Percentiles rank a stretch among this genome's conserved stretches.
Evolutionary conservation across 2,797 vertebrate species (phyloP).

Genomic region (Sardinella longiceps): DNA sequence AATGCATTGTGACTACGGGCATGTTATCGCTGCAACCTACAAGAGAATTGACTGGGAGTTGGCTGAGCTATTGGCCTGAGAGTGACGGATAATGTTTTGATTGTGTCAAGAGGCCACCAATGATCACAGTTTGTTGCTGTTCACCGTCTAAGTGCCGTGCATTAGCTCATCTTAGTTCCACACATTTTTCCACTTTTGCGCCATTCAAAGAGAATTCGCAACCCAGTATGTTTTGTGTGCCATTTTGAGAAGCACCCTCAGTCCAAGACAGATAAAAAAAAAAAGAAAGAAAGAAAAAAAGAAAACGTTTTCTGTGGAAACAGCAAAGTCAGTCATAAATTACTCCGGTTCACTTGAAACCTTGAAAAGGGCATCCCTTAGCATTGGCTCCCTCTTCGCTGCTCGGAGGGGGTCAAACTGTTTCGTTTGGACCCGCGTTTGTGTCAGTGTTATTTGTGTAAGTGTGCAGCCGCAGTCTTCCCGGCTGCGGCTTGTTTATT

Average conservation of each 20-base stretch:
- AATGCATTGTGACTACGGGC: background rate
- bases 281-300: slow-evolving; percentile 50
- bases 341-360: slow-evolving; percentile 46
- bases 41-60: background rate
- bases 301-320: slow-evolving; percentile 35
- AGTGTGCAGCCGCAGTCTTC: slow-evolving; percentile 11
- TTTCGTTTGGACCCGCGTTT: slow-evolving; percentile 49
- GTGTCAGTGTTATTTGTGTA: slow-evolving; percentile 38
- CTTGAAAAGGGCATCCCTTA: slow-evolving; percentile 44
- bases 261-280: slow-evolving; percentile 50
- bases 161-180: background rate
- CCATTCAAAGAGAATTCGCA: background rate
- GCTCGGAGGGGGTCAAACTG: slow-evolving; percentile 30
- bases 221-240: background rate
- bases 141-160: background rate
- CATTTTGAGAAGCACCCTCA: slow-evolving; percentile 14
- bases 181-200: background rate
- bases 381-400: slow-evolving; percentile 30
- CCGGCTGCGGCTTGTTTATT: slow-evolving; percentile 43
- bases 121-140: background rate
- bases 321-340: slow-evolving; percentile 46
- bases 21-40: background rate
- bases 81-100: background rate
- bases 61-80: background rate
- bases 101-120: background rate